Base-by-base conservation (phyloP, 2,113 vertebrate genomes). In the Cavia porcellus region DNA sequence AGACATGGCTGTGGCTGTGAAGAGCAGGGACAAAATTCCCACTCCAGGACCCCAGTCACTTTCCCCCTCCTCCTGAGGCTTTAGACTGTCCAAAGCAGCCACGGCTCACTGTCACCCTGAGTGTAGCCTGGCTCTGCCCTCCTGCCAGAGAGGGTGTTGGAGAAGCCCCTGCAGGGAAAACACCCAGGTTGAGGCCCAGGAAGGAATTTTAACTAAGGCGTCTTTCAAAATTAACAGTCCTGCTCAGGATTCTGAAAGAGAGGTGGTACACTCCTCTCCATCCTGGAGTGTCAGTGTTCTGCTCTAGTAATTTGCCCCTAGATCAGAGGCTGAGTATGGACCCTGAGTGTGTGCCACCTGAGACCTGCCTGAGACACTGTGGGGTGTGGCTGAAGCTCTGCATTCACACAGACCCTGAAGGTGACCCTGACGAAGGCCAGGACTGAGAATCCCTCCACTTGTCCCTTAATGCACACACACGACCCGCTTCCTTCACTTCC, bases 141-240 rank as follows among this genome's bases (percentile, higher is more conserved):
- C 74, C 6, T 6, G 74, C 22, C 42, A 47, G 42, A 19, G 61
- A 82, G 15, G 24, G 35, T 22, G 13, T 3, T 4, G 35, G 30
- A 42, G 68, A 1, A 1, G 6, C 17, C 80, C n/a, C 5, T 32
- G 45, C 59, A 55, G 0, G 0, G 38, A 19, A 52, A 20, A 32
- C 0, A 0, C 35, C 72, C 10, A 8, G 24, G 28, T 10, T 28
- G 47, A 77, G 20, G 6, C 24, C 38, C 61, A 14, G 0, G 19
- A 80, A 83, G 25, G 68, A 38, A 42, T 85, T 80, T 75, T 13
- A 50, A 32, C 42, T 62, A 62, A 45, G 62, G 12, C 57, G 42
- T 14, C 45, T 42, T 86, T 50, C 92, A 50, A 55, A 95, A 74
- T 45, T n/a, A 68, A 75, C n/a, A 62, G 77, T 38, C 87, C 64